A percentile compares a stretch with the other conserved stretches of the same genome.
Conservation (phyloP, 2,113 vertebrate genomes). For the Heliornis fulica region DNA sequence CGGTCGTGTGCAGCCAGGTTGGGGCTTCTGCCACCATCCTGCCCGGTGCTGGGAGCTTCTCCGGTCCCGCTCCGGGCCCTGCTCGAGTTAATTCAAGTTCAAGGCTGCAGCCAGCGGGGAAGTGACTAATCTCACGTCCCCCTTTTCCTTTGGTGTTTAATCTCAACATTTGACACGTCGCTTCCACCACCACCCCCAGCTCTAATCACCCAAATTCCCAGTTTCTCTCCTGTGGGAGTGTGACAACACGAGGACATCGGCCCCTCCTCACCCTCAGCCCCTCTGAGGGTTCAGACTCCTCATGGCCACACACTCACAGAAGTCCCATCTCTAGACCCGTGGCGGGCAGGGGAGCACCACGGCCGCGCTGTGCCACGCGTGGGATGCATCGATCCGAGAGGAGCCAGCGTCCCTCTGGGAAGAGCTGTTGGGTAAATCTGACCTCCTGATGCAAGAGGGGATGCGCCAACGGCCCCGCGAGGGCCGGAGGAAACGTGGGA, state of each 20-base stretch:
- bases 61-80: rapidly evolving
- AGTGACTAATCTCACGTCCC: neutral
- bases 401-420: rapidly evolving
- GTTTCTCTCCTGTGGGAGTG: neutral
- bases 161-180: neutral
- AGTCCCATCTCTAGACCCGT: rapidly evolving
- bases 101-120: neutral
- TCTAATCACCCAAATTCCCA: neutral
- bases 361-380: too few species aligned
- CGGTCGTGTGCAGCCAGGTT: rapidly evolving
- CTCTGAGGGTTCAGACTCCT: neutral
- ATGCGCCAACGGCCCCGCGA: rapidly evolving
- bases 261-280: neutral
- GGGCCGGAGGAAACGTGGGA: neutral
- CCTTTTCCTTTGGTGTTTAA: neutral
- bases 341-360: rapidly evolving
- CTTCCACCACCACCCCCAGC: neutral
- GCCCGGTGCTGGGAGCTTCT: rapidly evolving
- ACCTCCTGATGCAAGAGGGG: rapidly evolving
- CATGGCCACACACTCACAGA: rapidly evolving
- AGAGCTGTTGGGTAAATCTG: rapidly evolving
- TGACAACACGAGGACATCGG: rapidly evolving
- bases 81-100: neutral
- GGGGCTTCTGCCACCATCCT: neutral
- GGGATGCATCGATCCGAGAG: too few species aligned